Evolutionary conservation across 2,888 invertebrate species (phyloP).

Genomic region (Listrodromus nycthemerus): DNA sequence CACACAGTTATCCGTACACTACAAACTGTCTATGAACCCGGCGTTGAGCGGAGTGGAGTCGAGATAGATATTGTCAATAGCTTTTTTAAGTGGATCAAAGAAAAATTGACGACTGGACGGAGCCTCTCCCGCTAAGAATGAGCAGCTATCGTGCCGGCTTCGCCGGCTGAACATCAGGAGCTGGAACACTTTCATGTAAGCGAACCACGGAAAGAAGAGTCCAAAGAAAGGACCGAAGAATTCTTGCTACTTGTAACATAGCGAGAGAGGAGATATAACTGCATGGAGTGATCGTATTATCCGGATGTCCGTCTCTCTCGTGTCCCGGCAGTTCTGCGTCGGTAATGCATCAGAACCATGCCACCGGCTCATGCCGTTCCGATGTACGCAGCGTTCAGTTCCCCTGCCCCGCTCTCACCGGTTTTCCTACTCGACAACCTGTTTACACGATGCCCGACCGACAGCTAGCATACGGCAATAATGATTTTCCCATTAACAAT

Average conservation of each 20-base stretch:
- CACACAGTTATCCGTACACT: slow-evolving; percentile 1
- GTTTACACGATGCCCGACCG: slow-evolving; percentile 76
- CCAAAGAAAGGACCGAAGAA: slow-evolving; percentile 66
- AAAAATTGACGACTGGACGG: slow-evolving; percentile 61
- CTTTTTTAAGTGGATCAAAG: slow-evolving; percentile 64
- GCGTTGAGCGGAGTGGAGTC: slow-evolving; percentile 50
- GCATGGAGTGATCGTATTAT: slow-evolving; percentile 59
- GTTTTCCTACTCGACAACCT: slow-evolving; percentile 76
- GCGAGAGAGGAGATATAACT: slow-evolving; percentile 73
- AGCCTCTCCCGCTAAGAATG: slow-evolving; percentile 56
- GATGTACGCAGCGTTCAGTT: slow-evolving; percentile 56
- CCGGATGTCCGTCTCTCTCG: slow-evolving; percentile 32
- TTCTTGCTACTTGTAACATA: slow-evolving; percentile 68
- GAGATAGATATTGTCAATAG: slow-evolving; percentile 65
- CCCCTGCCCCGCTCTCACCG: slow-evolving; percentile 69
- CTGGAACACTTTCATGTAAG: slow-evolving; percentile 70
- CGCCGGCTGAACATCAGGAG: slow-evolving; percentile 62
- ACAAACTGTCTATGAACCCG: slow-evolving; percentile 10
- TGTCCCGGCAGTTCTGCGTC: slow-evolving; percentile 26
- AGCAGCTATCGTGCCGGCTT: slow-evolving; percentile 43
- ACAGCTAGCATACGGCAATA: slow-evolving; percentile 59
- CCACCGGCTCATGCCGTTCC: slow-evolving; percentile 48
- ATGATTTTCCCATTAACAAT: slow-evolving; percentile 81
- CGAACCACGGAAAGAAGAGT: slow-evolving; percentile 62
- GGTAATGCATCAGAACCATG: slow-evolving; percentile 59